A percentile compares a stretch with the other conserved stretches of the same genome.
Evolutionary conservation across 2,797 vertebrate species (phyloP).

Genomic region (Melanotaenia nigrans): DNA sequence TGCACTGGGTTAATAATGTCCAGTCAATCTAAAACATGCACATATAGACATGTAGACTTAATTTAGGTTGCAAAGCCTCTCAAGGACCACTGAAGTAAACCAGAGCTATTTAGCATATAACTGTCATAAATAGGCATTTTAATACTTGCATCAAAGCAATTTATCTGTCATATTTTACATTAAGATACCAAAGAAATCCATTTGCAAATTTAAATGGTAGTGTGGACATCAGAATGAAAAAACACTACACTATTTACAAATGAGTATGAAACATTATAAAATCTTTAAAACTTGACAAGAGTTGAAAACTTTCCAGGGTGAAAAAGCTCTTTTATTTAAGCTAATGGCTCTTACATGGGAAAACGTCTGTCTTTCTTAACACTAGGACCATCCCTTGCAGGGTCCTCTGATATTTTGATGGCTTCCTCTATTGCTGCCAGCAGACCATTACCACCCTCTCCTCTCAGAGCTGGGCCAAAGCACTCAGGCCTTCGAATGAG

Average conservation of each 20-base stretch:
- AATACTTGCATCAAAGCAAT: too few species aligned
- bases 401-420: constrained; percentile 95
- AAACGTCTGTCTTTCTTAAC: constrained; percentile 92
- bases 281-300: background rate
- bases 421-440: constrained; percentile 94
- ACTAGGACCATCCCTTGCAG: constrained; percentile 91
- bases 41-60: too few species aligned
- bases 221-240: background rate
- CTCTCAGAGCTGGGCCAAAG: constrained; percentile 93
- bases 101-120: too few species aligned
- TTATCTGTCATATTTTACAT: too few species aligned
- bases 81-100: too few species aligned
- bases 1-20: background rate
- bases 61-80: too few species aligned
- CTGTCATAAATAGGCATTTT: too few species aligned
- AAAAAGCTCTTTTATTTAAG: constrained; percentile 1
- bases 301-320: background rate
- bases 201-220: too few species aligned
- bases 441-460: constrained; percentile 93
- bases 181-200: too few species aligned
- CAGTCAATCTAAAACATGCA: too few species aligned
- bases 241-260: background rate
- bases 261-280: background rate
- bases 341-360: constrained; percentile 81
- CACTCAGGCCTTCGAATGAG: constrained; percentile 94